Base-by-base conservation (phyloP, 2,113 vertebrate genomes). In the Ictalurus furcatus region DNA sequence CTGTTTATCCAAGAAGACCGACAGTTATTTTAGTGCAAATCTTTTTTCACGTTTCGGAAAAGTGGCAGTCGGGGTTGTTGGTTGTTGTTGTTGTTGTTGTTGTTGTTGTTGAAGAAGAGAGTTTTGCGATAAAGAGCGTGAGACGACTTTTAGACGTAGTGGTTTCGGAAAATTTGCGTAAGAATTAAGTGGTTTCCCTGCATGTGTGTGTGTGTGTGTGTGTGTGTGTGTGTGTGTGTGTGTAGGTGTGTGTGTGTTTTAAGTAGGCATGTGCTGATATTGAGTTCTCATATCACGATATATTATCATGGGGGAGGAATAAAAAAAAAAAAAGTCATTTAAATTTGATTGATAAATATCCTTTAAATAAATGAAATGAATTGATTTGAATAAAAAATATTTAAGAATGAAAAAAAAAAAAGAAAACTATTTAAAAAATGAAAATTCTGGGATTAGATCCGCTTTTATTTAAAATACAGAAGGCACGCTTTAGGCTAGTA, bases 21-120 rank as follows among this genome's bases (percentile, higher is more conserved):
- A 94, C 93, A 94, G 94, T 93, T 91, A 93, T 93, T 95, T 95
- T 96, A 96, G 95, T 96, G 96, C 96, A 96, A 96, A 95, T 95
- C 90, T 96, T 93, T 95, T 96, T 94, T 95, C 94, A 93, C 92
- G 92, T 93, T 95, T 94, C 40, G 34, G 94, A 95, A 85, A 95
- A 95, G 94, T 95, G 95, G 94, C 92, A 93, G 90, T 93, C 91
- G 93, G 93, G 86, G 88, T 85, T 65, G 8, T 95, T 95, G 93
- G 34, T 73, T 48, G 44, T 16, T 37, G 17, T 95, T 93, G 21
- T n/a, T 17, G 25, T 52, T 16, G 52, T n/a, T 93, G 21, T n/a
- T 17, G 25, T 52, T 16, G 52, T n/a, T 54, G 56, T 8, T 37
- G 78, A 61, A 63, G 81, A 84, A 40, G 58, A 44, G 23, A 14